These are phyloP conservation scores for Drosophila quasianomalipes DNA, from an alignment of 2,888 invertebrate species.

Conservation along the genomic window DNA sequence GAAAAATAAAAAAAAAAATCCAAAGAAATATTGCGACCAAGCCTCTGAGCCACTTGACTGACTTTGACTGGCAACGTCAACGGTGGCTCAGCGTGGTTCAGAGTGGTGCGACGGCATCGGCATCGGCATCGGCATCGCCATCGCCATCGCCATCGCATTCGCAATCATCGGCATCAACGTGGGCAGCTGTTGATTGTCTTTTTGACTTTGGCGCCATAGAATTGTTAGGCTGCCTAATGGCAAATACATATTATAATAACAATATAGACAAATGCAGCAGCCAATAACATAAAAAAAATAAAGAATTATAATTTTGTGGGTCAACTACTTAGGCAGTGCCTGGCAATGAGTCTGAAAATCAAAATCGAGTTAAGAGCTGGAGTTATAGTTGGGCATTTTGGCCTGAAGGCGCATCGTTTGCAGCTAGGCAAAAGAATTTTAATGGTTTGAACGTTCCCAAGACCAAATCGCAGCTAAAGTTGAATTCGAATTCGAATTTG, in stretches of 20 bases:
- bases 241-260: slow-evolving; percentile 46
- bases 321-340: slow-evolving; percentile 62
- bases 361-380: slow-evolving; percentile 23
- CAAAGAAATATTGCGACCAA: slow-evolving; percentile 62
- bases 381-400: slow-evolving; percentile 16
- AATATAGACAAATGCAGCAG: slow-evolving; percentile 38
- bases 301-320: slow-evolving; percentile 65
- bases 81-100: slow-evolving; percentile 27
- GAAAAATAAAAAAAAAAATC: slow-evolving; percentile 14
- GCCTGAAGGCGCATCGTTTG: slow-evolving; percentile 72
- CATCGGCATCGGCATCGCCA: slow-evolving; percentile 7
- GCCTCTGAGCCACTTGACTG: slow-evolving; percentile 81
- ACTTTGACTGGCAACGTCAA: slow-evolving; percentile 40
- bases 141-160: slow-evolving; percentile 32
- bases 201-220: slow-evolving; percentile 80
- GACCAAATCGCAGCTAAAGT: slow-evolving; percentile 42
- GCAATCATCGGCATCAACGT: slow-evolving; percentile 66
- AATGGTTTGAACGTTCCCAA: slow-evolving; percentile 73
- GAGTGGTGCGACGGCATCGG: slow-evolving; percentile 35
- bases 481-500: slow-evolving; percentile 25
- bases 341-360: slow-evolving; percentile 26
- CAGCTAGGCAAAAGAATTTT: slow-evolving; percentile 67
- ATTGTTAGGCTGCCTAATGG: slow-evolving; percentile 60
- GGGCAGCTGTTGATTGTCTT: slow-evolving; percentile 80
- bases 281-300: slow-evolving; percentile 3